Base-by-base conservation (phyloP, 1,140 invertebrate genomes). In the Paralvinella palmiformis region DNA sequence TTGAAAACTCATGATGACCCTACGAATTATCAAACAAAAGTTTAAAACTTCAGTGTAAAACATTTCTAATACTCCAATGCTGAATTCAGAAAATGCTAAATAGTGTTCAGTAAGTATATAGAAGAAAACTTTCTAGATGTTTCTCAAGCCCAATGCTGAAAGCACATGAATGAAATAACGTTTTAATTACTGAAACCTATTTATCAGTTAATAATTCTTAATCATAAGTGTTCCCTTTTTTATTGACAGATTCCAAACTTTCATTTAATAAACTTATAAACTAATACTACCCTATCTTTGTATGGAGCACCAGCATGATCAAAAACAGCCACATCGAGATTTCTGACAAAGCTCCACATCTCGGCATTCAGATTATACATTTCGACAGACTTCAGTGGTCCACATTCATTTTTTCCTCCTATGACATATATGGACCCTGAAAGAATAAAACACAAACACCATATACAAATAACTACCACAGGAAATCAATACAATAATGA, bases 381-480 rank as follows among this genome's bases (percentile, higher is more conserved):
- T 56, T 72, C 71, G 41, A 72, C 69, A 5, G 69, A 70, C 20
- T 56, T 44, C 56, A 70, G 50, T 33, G 44, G 33, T 29, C 67
- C 62, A 0, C 29, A 29, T 55, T 70, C 66, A 59, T 69, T 67
- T 44, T 63, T 69, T 15, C 71, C 71, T 41, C 63, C 71, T n/a
- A 71, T 65, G n/a, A 63, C 71, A 68, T 71, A 72, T 3, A 72
- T 53, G 55, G 24, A 71, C 35, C 66, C 71, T 72, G 33, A 17
- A 66, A 56, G 4, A 22, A 27, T 24, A 58, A 52, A 24, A 45
- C 29, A 65, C 6, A 15, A 45, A 15, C n/a, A 60, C 17, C 3
- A 20, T 3, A 22, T 45, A 3, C 20, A 17, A 22, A 7, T 6
- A 29, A 60, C 3, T n/a, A n/a, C n/a, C n/a, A n/a, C n/a, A n/a